phyloP scores from a whole-genome alignment of 37 sponge, comb jelly and placozoan species.

The Oscarella lobularis region DNA sequence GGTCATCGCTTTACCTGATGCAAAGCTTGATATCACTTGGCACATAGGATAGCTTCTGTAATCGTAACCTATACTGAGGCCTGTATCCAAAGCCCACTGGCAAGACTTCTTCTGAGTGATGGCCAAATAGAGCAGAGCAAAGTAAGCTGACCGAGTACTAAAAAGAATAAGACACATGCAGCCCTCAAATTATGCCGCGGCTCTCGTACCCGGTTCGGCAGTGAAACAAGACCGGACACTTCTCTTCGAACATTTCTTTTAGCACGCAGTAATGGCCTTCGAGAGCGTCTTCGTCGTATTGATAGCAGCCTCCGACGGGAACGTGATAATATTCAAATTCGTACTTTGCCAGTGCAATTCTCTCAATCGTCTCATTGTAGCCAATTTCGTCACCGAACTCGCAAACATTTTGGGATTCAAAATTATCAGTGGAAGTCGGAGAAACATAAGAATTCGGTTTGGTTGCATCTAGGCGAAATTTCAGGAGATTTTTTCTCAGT shows the following conservation, averaged over 20 bases:
- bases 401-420: neutral
- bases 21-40: neutral
- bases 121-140: neutral
- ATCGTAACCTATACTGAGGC: neutral
- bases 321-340: neutral
- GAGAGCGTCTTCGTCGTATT: neutral
- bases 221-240: neutral
- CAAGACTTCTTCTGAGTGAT: neutral
- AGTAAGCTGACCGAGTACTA: neutral
- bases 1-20: neutral
- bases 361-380: neutral
- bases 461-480: neutral
- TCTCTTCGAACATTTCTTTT: neutral
- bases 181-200: neutral
- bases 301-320: neutral
- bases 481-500: neutral
- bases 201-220: neutral
- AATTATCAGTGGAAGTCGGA: neutral
- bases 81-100: neutral
- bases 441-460: neutral
- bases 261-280: neutral
- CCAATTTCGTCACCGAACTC: slow-evolving; percentile 1
- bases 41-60: neutral
- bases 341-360: neutral
- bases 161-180: neutral